A percentile compares a stretch with the other conserved stretches of the same genome.
Conservation (phyloP, 2,797 vertebrate genomes). For the Sarcoramphus papa region DNA sequence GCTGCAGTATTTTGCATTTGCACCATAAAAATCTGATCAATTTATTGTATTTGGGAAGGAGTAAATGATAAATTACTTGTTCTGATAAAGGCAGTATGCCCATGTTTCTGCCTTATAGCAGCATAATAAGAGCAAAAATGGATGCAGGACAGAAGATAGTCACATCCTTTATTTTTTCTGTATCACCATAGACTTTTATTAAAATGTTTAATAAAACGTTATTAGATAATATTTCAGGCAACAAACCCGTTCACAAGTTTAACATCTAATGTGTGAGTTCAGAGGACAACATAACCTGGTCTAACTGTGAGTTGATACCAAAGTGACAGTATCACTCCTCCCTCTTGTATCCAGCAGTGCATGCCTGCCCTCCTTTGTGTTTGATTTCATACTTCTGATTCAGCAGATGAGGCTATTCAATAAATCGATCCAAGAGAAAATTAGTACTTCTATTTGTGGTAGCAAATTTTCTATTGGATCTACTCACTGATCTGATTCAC, state of each 20-base stretch:
- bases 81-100: not conserved
- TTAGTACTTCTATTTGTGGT: not conserved
- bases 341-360: no score
- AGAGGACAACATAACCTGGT: not conserved
- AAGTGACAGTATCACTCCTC: not conserved
- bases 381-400: not conserved
- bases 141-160: not conserved
- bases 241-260: not conserved
- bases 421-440: not conserved
- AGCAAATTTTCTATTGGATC: not conserved
- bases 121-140: not conserved
- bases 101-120: not conserved
- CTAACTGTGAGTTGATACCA: not conserved
- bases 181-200: not conserved
- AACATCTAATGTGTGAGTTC: not conserved
- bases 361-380: not conserved
- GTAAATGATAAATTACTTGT: not conserved
- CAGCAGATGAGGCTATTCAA: not conserved
- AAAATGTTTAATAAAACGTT: not conserved
- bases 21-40: not conserved
- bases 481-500: not conserved
- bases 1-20: not conserved
- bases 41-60: not conserved
- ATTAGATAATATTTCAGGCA: not conserved
- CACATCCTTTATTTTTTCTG: not conserved